Percentiles rank a stretch among this genome's conserved stretches.
phyloP scores from a whole-genome alignment of 2,888 invertebrate species.

The Chrysotoxum bicinctum region DNA sequence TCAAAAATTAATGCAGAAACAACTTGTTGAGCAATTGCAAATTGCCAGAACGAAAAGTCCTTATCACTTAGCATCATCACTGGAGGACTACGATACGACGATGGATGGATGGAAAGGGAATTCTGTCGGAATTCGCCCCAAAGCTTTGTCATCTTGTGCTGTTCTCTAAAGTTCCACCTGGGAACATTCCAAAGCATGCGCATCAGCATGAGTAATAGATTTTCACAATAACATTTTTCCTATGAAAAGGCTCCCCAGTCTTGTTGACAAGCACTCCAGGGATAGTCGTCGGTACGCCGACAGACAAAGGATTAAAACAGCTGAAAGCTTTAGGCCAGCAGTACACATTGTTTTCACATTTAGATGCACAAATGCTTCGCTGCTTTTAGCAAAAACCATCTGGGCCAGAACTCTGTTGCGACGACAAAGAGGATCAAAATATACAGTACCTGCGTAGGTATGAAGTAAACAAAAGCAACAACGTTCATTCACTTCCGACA shows the following conservation, averaged over 20 bases:
- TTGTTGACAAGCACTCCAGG: slow-evolving; percentile 64
- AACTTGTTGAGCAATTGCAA: slow-evolving; percentile 69
- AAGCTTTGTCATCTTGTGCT: slow-evolving; percentile 1
- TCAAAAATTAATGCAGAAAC: slow-evolving; percentile 60
- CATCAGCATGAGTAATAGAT: background rate
- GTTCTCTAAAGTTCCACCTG: background rate
- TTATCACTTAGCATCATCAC: slow-evolving; percentile 8
- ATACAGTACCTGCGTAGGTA: background rate
- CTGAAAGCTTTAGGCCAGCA: slow-evolving; percentile 57
- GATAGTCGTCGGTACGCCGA: slow-evolving; percentile 44
- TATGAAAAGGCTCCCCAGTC: slow-evolving; percentile 32
- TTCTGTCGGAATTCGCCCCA: slow-evolving; percentile 34
- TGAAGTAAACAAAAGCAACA: slow-evolving; percentile 18
- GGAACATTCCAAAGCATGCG: slow-evolving; percentile 63
- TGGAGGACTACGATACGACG: background rate
- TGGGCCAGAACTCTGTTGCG: slow-evolving; percentile 14
- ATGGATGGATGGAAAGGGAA: background rate
- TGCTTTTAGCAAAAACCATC: slow-evolving; percentile 47
- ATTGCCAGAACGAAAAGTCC: slow-evolving; percentile 35
- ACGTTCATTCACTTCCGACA: slow-evolving; percentile 5
- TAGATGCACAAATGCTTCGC: slow-evolving; percentile 46
- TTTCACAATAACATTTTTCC: slow-evolving; percentile 14
- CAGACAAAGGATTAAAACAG: slow-evolving; percentile 63
- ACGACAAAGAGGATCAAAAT: slow-evolving; percentile 5
- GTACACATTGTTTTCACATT: slow-evolving; percentile 44